Evolutionary conservation across 2,797 vertebrate genomes (phyloP).

Genomic region (Phrynocephalus vlangalii): DNA sequence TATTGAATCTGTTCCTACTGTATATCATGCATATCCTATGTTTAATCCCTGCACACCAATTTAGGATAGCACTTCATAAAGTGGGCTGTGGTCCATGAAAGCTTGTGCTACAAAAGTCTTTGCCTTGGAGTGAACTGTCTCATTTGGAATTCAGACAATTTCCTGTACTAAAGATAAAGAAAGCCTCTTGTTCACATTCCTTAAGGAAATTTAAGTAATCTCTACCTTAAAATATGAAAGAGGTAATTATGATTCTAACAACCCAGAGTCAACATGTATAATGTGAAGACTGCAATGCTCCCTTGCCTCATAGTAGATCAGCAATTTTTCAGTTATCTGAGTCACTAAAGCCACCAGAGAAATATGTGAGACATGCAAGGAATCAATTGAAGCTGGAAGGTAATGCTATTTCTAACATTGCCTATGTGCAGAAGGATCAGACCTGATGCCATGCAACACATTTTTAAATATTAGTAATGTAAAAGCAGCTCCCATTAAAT

Average conservation of each 20-base stretch:
- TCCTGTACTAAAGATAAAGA: not conserved
- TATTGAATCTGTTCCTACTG: not conserved
- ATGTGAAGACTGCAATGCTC: constrained; percentile 9
- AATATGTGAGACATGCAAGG: not conserved
- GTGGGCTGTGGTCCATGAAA: not conserved
- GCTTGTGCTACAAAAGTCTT: not conserved
- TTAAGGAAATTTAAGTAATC: not conserved
- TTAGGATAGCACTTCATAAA: not conserved
- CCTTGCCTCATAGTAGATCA: constrained; percentile 11
- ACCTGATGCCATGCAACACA: constrained; percentile 17
- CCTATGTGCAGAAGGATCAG: constrained; percentile 50
- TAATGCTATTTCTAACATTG: constrained; percentile 10
- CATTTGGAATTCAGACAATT: not conserved
- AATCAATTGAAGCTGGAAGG: not conserved
- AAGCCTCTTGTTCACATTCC: not conserved
- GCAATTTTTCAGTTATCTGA: constrained; percentile 29
- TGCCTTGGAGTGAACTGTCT: too few species aligned
- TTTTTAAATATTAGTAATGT: constrained; percentile 55
- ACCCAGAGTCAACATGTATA: not conserved
- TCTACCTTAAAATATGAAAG: not conserved
- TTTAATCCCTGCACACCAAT: not conserved
- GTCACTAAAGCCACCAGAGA: not conserved
- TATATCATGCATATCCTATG: not conserved
- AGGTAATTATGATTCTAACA: not conserved
- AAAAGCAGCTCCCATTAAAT: constrained; percentile 49